Evolutionary conservation across 2,888 invertebrate genomes (phyloP).

Genomic region (Chloroclysta siterata): DNA sequence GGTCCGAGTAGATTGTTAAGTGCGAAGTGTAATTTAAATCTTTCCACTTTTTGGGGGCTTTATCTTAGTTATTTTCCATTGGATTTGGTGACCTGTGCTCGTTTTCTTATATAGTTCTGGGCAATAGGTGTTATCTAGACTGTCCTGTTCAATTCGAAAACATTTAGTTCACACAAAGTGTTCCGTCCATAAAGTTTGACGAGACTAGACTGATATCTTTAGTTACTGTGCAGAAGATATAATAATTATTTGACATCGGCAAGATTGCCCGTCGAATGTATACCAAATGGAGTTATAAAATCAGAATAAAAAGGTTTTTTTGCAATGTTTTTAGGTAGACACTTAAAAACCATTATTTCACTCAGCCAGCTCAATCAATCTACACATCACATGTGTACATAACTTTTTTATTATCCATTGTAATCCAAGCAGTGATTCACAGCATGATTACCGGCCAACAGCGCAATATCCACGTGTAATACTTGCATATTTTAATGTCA

Average conservation of each 20-base stretch:
- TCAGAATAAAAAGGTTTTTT: no score
- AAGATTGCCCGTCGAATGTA: no score
- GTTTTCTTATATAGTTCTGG: no score
- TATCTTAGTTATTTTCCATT: neutral
- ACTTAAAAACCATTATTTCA: conserved; percentile 7
- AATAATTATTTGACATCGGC: no score
- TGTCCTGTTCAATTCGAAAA: no score
- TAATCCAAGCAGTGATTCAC: conserved; percentile 30
- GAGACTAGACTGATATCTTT: no score
- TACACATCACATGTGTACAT: conserved; percentile 10
- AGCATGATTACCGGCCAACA: conserved; percentile 22
- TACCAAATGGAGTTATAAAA: no score
- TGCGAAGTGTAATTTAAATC: conserved; percentile 16
- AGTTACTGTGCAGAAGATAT: no score
- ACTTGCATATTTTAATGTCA: conserved; percentile 25
- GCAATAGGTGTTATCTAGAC: no score
- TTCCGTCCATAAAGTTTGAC: no score
- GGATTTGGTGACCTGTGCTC: no score
- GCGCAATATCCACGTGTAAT: conserved; percentile 26
- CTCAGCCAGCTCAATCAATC: conserved; percentile 11
- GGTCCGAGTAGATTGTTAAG: neutral
- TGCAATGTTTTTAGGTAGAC: neutral
- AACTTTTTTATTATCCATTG: conserved; percentile 34
- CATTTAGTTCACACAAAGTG: no score
- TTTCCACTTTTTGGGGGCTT: conserved; percentile 5